Evolutionary conservation across 2,888 invertebrate species (phyloP).

Genomic region (Rhorus exstirpatorius): DNA sequence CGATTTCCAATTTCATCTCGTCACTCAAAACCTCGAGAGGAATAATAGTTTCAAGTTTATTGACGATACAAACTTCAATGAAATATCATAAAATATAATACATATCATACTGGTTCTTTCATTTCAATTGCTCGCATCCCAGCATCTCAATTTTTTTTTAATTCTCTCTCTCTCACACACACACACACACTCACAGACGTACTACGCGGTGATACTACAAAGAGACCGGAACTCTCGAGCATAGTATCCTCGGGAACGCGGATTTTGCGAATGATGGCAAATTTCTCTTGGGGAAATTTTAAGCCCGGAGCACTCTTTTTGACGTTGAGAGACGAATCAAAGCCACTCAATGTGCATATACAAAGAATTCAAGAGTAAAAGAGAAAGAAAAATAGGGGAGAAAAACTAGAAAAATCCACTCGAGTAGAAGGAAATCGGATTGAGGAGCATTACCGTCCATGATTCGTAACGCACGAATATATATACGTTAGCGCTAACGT

Average conservation of each 20-base stretch:
- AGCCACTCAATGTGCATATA: conserved; percentile 25
- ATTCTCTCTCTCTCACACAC: no score
- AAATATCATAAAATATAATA: conserved; percentile 8
- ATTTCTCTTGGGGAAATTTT: conserved; percentile 18
- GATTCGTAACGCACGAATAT: conserved; percentile 39
- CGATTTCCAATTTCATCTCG: no score
- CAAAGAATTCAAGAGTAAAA: not conserved
- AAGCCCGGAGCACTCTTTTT: conserved; percentile 1
- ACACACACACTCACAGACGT: no score
- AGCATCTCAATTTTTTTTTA: conserved; percentile 3
- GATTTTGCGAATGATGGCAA: conserved; percentile 25
- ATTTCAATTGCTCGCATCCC: not conserved
- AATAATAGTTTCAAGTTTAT: conserved; percentile 10
- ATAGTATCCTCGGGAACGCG: not conserved
- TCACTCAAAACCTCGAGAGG: not conserved
- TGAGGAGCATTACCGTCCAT: conserved; percentile 22
- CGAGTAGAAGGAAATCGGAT: conserved; percentile 31
- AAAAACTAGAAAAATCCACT: conserved; percentile 3
- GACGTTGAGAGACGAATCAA: conserved; percentile 27
- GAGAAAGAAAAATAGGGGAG: conserved; percentile 1
- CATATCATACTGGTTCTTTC: conserved; percentile 3
- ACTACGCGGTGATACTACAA: no score
- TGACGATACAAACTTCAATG: not conserved
- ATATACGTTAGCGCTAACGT: not conserved
- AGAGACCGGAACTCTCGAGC: no score